phyloP scores from a whole-genome alignment of 1,140 invertebrate genomes.

The Trachymyrmex septentrionalis region DNA sequence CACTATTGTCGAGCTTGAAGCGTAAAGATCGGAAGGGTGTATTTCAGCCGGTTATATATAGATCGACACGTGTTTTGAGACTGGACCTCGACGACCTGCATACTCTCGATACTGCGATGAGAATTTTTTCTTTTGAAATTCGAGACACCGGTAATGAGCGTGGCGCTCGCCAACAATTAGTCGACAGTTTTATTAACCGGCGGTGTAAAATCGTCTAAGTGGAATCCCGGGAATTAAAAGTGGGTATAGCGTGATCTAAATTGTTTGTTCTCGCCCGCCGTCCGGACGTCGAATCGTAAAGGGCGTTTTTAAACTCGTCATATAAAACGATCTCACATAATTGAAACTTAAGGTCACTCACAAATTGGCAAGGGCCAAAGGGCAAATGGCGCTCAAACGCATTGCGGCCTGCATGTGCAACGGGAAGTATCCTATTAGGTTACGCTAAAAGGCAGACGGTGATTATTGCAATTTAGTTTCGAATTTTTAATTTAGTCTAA shows the following conservation, averaged over 20 bases:
- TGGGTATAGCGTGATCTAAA: slow-evolving; percentile 30
- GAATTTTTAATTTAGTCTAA: background rate
- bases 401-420: background rate
- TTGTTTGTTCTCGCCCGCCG: slow-evolving; percentile 47
- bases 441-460: background rate
- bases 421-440: background rate
- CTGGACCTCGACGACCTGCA: slow-evolving; percentile 34
- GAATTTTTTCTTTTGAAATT: slow-evolving; percentile 58
- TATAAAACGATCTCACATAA: slow-evolving; percentile 38
- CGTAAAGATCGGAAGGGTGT: slow-evolving; percentile 18
- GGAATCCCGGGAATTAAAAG: slow-evolving; percentile 51
- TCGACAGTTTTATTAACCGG: slow-evolving; percentile 46
- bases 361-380: slow-evolving; percentile 20
- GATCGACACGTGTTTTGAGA: slow-evolving; percentile 48
- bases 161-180: slow-evolving; percentile 47
- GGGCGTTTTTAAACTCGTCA: slow-evolving; percentile 34
- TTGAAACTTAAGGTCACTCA: slow-evolving; percentile 45
- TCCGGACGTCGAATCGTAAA: background rate
- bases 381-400: slow-evolving; percentile 4
- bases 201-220: slow-evolving; percentile 54
- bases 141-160: slow-evolving; percentile 46
- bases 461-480: background rate
- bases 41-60: slow-evolving; percentile 51
- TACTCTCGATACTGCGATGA: slow-evolving; percentile 24
- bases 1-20: slow-evolving; percentile 32